Percentiles rank a stretch among this genome's conserved stretches.
These are phyloP conservation scores for Timema cristinae DNA, from an alignment of 2,888 invertebrate species.

Conservation along the genomic window DNA sequence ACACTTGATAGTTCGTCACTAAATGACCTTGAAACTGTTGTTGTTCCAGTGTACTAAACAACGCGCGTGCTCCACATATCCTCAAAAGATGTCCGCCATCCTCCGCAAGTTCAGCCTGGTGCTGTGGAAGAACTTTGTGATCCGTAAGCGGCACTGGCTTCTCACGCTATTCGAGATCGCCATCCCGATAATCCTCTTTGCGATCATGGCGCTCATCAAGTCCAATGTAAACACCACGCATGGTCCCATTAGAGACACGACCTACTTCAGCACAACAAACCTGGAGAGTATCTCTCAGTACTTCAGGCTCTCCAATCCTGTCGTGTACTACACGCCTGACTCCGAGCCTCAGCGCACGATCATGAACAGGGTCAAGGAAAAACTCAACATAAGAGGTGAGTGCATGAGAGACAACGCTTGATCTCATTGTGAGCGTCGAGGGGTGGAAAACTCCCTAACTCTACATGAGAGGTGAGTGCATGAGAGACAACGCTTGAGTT, in stretches of 20 bases:
- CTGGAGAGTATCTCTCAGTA: no score
- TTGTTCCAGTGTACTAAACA: no score
- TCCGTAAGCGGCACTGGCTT: conserved; percentile 25
- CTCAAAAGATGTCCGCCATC: neutral
- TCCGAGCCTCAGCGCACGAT: neutral
- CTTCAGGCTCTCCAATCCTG: no score
- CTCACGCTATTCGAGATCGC: conserved; percentile 24
- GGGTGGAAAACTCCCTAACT: neutral
- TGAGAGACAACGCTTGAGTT: neutral
- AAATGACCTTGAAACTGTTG: no score
- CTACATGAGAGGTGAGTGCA: neutral
- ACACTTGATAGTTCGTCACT: no score
- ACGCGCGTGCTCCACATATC: no score
- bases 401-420: neutral
- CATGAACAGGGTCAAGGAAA: conserved; percentile 3
- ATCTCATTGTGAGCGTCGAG: no score
- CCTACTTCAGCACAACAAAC: no score
- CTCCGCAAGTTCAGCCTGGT: conserved; percentile 20
- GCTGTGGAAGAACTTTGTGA: conserved; percentile 26
- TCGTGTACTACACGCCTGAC: neutral
- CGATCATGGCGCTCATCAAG: conserved; percentile 14
- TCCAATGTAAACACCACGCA: neutral
- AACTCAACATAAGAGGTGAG: neutral
- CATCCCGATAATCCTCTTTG: conserved; percentile 24
- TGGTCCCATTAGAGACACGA: neutral